These are phyloP conservation scores for Dendrolimus punctatus DNA, from an alignment of 1,140 invertebrate genomes.

Conservation along the genomic window DNA sequence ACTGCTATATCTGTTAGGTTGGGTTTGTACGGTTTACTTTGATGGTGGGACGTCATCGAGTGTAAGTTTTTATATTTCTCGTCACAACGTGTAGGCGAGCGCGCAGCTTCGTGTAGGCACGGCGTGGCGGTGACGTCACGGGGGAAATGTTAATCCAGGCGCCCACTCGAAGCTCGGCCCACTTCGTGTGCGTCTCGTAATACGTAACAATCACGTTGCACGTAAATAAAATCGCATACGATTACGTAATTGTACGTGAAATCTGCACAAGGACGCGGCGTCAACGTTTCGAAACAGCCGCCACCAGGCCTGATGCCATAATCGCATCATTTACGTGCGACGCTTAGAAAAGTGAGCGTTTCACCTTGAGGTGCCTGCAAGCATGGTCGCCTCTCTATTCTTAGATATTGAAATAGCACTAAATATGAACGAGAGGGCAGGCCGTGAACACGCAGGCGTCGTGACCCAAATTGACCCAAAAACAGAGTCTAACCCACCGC, in stretches of 20 bases:
- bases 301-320: slow-evolving; percentile 52
- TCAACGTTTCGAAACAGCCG: slow-evolving; percentile 45
- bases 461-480: slow-evolving; percentile 67
- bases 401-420: slow-evolving; percentile 50
- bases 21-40: slow-evolving; percentile 23
- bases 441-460: slow-evolving; percentile 58
- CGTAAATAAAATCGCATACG: slow-evolving; percentile 42
- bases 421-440: slow-evolving; percentile 40
- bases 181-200: background rate
- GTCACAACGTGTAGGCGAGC: slow-evolving; percentile 28
- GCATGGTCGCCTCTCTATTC: slow-evolving; percentile 57
- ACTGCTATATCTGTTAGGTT: slow-evolving; percentile 27
- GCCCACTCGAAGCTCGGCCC: slow-evolving; percentile 5
- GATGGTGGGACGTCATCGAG: slow-evolving; percentile 37
- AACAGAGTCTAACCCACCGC: slow-evolving; percentile 48
- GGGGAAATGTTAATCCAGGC: slow-evolving; percentile 36
- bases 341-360: slow-evolving; percentile 66
- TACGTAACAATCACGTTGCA: slow-evolving; percentile 27
- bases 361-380: slow-evolving; percentile 57
- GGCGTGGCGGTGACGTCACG: slow-evolving; percentile 41
- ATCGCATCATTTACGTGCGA: slow-evolving; percentile 60
- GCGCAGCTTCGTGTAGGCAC: slow-evolving; percentile 27
- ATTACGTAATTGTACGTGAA: slow-evolving; percentile 60
- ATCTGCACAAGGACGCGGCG: slow-evolving; percentile 53
- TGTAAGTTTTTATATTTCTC: slow-evolving; percentile 7